Percentiles rank a stretch among this genome's conserved stretches.
These are phyloP conservation scores for Mus minutoides DNA, from an alignment of 2,797 vertebrate species.

Conservation along the genomic window DNA sequence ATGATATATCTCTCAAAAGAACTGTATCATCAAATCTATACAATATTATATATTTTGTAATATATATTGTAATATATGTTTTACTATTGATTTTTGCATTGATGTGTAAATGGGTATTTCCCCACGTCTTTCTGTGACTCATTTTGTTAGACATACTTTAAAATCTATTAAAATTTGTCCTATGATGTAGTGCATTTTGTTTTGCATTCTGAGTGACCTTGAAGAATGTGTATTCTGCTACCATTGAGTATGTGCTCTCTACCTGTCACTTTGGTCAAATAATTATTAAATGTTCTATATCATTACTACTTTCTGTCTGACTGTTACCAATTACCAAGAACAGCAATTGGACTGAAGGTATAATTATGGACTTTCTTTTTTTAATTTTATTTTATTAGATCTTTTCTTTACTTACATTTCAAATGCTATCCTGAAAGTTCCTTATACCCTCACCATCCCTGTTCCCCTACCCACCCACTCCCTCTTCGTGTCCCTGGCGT, in stretches of 20 bases:
- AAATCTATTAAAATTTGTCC: background rate
- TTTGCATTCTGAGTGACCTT: background rate
- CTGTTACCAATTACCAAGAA: background rate
- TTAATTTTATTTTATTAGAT: too few species aligned
- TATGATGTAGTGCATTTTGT: too few species aligned
- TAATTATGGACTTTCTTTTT: background rate
- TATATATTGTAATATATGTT: background rate
- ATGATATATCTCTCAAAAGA: background rate
- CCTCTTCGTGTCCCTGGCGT: too few species aligned
- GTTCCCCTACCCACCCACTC: too few species aligned
- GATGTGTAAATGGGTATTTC: background rate
- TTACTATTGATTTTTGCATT: background rate
- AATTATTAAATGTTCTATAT: background rate
- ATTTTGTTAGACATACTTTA: background rate
- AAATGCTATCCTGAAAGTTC: too few species aligned
- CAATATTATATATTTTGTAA: background rate
- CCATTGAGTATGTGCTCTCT: background rate
- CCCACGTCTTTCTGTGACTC: background rate
- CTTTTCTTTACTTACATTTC: too few species aligned
- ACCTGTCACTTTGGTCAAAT: background rate
- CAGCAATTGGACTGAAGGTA: background rate
- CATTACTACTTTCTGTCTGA: background rate
- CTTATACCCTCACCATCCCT: too few species aligned
- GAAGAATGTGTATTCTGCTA: background rate
- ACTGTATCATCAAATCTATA: background rate